These are phyloP conservation scores for Clepsis dumicolana DNA, from an alignment of 2,888 invertebrate genomes.

Conservation along the genomic window DNA sequence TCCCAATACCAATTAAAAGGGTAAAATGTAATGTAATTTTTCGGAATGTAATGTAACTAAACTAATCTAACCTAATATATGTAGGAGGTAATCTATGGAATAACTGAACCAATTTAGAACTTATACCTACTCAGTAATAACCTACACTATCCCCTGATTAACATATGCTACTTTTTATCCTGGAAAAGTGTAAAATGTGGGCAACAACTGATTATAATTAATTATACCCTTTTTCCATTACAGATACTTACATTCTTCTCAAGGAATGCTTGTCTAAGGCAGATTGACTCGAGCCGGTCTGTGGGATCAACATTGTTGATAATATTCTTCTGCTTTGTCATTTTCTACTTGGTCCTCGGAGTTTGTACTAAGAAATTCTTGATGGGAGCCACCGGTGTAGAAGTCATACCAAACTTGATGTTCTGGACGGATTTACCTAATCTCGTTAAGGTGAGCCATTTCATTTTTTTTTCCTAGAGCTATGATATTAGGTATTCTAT, in stretches of 20 bases:
- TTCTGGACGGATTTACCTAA: conserved; percentile 91
- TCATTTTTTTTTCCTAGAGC: no score
- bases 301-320: conserved; percentile 88
- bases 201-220: not conserved
- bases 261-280: conserved; percentile 76
- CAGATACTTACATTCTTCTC: conserved; percentile 84
- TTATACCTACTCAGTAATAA: no score
- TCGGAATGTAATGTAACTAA: no score
- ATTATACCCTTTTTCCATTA: conserved; percentile 48
- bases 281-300: conserved; percentile 79
- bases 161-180: no score
- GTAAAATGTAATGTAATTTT: no score
- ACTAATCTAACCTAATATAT: no score
- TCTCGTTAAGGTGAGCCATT: conserved; percentile 87
- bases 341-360: conserved; percentile 89
- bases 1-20: no score
- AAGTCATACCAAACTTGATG: conserved; percentile 90
- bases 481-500: no score
- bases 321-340: conserved; percentile 85
- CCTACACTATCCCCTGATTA: no score
- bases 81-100: no score
- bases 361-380: conserved; percentile 88
- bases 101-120: no score
- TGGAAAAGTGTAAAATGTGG: no score
- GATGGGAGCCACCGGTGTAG: conserved; percentile 90